Conservation (phyloP, 1,140 invertebrate species). For the Lamellibrachia luymesi region DNA sequence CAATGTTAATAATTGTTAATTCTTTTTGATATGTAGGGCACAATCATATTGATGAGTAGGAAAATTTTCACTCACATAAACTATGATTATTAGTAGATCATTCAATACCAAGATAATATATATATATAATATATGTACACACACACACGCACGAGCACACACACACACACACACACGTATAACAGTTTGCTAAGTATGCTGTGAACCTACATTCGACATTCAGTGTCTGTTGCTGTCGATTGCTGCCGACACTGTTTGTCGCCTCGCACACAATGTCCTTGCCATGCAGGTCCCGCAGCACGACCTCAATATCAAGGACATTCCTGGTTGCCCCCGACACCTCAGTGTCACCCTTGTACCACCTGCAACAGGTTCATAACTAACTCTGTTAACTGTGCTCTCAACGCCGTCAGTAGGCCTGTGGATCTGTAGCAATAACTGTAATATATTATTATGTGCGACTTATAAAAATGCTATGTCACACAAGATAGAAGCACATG, state of each 20-base stretch:
- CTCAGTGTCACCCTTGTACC: conserved; percentile 58
- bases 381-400: no score
- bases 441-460: not conserved
- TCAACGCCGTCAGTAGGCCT: no score
- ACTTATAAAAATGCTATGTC: not conserved
- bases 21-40: no score
- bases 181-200: not conserved
- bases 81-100: no score
- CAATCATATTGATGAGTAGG: no score
- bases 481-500: not conserved
- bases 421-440: no score
- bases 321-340: conserved; percentile 76
- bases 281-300: conserved; percentile 78
- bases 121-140: not conserved
- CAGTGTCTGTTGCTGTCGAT: conserved; percentile 79
- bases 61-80: no score
- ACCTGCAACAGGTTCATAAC: conserved; percentile 36
- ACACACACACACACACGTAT: not conserved
- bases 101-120: no score
- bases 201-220: conserved; percentile 83
- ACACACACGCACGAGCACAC: not conserved
- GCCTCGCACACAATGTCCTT: conserved; percentile 88
- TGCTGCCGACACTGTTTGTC: conserved; percentile 84
- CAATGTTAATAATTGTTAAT: no score
- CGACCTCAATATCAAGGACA: conserved; percentile 78